These are phyloP conservation scores for Empidonax alnorum DNA, from an alignment of 2,113 vertebrate genomes.

Conservation along the genomic window DNA sequence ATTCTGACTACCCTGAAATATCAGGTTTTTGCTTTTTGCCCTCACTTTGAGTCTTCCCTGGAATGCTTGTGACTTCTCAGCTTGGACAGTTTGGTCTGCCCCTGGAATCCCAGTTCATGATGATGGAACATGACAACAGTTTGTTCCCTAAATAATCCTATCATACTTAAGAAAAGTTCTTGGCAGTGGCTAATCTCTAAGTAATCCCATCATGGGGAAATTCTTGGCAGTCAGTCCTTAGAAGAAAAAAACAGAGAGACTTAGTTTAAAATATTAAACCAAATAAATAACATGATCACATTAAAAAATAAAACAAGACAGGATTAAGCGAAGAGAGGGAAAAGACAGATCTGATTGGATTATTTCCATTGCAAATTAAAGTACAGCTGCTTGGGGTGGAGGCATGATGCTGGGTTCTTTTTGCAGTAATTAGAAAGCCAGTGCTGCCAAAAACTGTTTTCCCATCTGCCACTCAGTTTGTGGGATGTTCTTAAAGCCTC, in stretches of 20 bases:
- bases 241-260: background rate
- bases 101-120: background rate
- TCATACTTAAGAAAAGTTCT: background rate
- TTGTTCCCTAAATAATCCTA: background rate
- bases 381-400: background rate
- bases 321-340: background rate
- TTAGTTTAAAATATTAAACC: background rate
- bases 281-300: background rate
- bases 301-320: background rate
- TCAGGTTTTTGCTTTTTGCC: background rate
- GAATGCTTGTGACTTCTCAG: background rate
- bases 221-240: background rate
- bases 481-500: background rate
- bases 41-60: background rate
- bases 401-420: background rate
- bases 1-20: background rate
- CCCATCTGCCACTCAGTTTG: slow-evolving; percentile 45
- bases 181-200: background rate
- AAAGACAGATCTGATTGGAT: background rate
- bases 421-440: slow-evolving; percentile 16
- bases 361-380: slow-evolving; percentile 38
- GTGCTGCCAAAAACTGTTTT: slow-evolving; percentile 43
- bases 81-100: background rate
- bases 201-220: background rate
- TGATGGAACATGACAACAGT: background rate